Evolutionary conservation across 2,888 invertebrate species (phyloP).

Genomic region (Pristionchus japonicus): DNA sequence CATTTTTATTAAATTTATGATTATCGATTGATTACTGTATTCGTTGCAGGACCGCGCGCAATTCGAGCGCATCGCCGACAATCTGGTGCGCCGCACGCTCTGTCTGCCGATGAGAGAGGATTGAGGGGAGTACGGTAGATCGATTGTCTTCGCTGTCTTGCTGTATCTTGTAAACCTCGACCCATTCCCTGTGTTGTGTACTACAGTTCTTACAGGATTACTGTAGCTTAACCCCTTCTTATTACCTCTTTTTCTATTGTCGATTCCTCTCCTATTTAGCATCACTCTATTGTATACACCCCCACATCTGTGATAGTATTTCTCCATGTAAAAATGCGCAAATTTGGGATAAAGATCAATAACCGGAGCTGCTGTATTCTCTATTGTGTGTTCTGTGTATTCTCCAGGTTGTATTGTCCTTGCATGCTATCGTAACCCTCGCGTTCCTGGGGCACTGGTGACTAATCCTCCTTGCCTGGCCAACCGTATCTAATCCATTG

Average conservation of each 20-base stretch:
- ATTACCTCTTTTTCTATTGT: background rate
- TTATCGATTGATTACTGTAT: background rate
- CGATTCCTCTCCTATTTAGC: background rate
- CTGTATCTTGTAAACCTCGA: background rate
- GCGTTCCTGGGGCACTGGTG: background rate
- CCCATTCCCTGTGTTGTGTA: background rate
- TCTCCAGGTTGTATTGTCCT: background rate
- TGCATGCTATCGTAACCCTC: background rate
- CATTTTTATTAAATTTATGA: background rate
- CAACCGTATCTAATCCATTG: background rate
- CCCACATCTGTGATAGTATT: background rate
- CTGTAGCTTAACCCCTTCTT: background rate
- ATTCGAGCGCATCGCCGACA: constrained; percentile 92
- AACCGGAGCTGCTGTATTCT: background rate
- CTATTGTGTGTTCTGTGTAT: background rate
- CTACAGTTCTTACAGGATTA: background rate
- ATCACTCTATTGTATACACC: background rate
- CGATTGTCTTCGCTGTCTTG: background rate
- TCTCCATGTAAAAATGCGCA: background rate
- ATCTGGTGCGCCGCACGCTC: constrained; percentile 81
- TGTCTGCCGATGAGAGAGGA: constrained; percentile 44
- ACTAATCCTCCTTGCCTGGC: background rate
- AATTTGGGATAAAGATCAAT: constrained; percentile 2
- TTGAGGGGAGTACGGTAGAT: background rate
- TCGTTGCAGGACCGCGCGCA: constrained; percentile 86